Conservation (phyloP, 1,140 invertebrate species). For the Lithobius niger region DNA sequence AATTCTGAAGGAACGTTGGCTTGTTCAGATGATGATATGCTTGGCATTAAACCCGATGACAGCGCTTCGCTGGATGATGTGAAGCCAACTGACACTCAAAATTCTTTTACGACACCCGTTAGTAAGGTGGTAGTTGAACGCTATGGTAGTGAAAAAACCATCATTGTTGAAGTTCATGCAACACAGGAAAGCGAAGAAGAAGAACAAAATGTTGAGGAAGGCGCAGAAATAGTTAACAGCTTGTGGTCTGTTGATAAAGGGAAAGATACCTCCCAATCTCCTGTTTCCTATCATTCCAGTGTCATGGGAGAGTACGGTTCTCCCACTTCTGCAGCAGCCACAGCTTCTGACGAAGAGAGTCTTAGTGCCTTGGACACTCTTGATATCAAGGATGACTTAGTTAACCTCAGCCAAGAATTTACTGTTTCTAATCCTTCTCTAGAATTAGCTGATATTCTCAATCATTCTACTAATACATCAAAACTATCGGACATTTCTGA, state of each 20-base stretch:
- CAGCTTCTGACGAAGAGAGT: neutral
- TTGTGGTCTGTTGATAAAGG: neutral
- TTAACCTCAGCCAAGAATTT: no score
- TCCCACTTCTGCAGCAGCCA: neutral
- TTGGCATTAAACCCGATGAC: no score
- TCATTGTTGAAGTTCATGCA: conserved; percentile 20
- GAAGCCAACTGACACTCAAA: no score
- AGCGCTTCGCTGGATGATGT: no score
- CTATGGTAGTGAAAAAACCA: conserved; percentile 19
- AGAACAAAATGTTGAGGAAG: neutral
- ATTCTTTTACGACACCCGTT: neutral
- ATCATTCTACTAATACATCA: no score
- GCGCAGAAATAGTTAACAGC: neutral
- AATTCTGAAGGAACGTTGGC: no score
- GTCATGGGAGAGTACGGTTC: neutral
- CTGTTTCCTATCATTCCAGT: neutral
- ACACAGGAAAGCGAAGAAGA: conserved; percentile 12
- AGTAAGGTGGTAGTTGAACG: conserved; percentile 16
- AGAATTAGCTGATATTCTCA: no score
- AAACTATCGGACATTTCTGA: no score
- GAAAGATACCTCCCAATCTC: neutral
- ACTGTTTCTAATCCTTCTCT: no score
- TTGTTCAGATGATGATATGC: no score
- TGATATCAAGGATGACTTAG: neutral
- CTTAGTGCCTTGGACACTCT: neutral